Evolutionary conservation across 2,888 invertebrate species (phyloP), one percentile per base, ranked within the genome.

Genomic region (Sisyra nigra): DNA sequence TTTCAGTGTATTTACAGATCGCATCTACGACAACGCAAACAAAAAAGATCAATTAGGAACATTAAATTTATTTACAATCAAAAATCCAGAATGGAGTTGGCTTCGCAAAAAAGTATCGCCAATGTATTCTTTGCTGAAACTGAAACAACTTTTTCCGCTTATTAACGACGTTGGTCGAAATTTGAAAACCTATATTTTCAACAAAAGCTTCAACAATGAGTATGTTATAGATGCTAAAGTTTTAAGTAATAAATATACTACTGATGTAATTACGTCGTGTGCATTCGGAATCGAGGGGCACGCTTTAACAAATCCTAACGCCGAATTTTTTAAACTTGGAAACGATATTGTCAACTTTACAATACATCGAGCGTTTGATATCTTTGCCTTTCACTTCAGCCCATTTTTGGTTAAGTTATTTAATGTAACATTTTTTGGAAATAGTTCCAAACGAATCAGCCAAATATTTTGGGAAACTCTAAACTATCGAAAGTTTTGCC

Each of bases 121-220:
- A 0, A 65, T 67, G 1, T 67, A 74, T 50, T 68, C 71, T 1
- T 62, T 66, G 2, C 69, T 68, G 14, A 74, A 72, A 53, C 55
- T 74, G 44, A 71, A 66, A 51, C 56, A 53, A 34, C 70, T 72
- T 70, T 60, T 67, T 18, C 60, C 60, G 0, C 54, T 68, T 29
- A 63, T 69, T 53, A 49, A 57, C 32, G 60, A 18, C 6, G 13
- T 15, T 3, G 15, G 31, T 4, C 15, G 15, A 32, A 13, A 40
- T n/a, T 14, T 40, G 2, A 31, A 40, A 5, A 8, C 14, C 4
- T 17, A 35, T 4, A 35, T 40, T 24, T n/a, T 31, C 10, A 10
- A 30, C 14, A 29, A 31, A 11, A 15, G 31, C n/a, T 9, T 14
- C 5, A 40, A 30, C 10, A 3, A n/a, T 10, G 14, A 9, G 18